These are phyloP conservation scores for Paguma larvata DNA, from an alignment of 2,797 vertebrate genomes.

Conservation along the genomic window DNA sequence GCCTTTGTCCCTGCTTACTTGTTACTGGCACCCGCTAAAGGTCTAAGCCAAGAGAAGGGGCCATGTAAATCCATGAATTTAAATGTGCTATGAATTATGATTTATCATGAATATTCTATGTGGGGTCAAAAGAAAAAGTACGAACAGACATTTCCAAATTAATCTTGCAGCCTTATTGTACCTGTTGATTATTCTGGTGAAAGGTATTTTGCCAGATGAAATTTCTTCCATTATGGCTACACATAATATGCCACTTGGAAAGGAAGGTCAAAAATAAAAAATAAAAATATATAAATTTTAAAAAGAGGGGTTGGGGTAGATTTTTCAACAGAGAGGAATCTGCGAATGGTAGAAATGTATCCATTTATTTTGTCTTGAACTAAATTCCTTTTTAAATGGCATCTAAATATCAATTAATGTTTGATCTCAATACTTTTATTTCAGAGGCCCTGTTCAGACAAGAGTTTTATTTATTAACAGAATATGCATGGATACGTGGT, in stretches of 20 bases:
- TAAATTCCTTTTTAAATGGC: background rate
- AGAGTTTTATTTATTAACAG: background rate
- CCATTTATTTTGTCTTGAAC: background rate
- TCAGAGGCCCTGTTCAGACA: background rate
- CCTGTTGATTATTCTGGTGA: background rate
- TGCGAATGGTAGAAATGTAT: background rate
- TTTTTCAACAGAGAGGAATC: background rate
- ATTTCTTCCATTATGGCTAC: background rate
- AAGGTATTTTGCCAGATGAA: background rate
- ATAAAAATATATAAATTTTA: too few relatives aligned
- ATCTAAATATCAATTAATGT: background rate
- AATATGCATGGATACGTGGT: background rate
- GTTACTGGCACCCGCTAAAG: background rate
- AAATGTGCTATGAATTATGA: background rate
- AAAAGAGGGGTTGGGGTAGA: too few relatives aligned
- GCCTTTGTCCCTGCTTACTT: background rate
- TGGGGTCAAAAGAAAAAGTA: background rate
- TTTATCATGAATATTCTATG: background rate
- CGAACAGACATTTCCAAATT: background rate
- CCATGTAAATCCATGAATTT: too few relatives aligned
- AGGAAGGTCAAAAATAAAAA: background rate
- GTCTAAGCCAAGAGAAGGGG: background rate
- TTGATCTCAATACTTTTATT: background rate
- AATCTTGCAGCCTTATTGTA: background rate
- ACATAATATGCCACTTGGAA: background rate